Base-by-base conservation (phyloP, 2,113 vertebrate genomes). In the Periophthalmodon schlosseri region DNA sequence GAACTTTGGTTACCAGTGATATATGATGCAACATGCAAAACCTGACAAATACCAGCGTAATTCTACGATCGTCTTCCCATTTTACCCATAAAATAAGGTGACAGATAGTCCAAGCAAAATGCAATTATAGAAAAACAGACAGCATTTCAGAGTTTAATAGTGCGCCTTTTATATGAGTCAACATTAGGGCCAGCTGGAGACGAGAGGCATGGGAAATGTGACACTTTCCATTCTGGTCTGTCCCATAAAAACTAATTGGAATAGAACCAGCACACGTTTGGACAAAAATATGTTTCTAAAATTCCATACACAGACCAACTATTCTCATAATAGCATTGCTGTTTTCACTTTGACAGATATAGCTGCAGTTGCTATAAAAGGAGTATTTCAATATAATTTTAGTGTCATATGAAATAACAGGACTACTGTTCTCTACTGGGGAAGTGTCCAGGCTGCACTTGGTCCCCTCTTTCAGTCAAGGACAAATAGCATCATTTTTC, bases 211-310 rank as follows among this genome's bases (percentile, higher is more conserved):
- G 52, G 56, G 83, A 83, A 74, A 80, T 84, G 86, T 82, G 75
- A 88, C 83, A 90, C 83, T 90, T 92, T 93, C 89, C 90, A 84
- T 82, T 69, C 82, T 57, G 73, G 36, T 81, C 79, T 70, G 80
- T 77, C 74, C 87, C 79, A 81, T 80, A 69, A 85, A 58, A 74
- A 65, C 16, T 63, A 56, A 34, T 21, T 60, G 11, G 39, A 67
- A 39, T 56, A 57, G 70, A 71, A 46, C 65, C 73, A 71, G 75
- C 65, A 49, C 69, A 65, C 34, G 9, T 65, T 5, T 18, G 4
- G 15, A 65, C 16, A 12, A 65, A 65, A 65, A 39, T 65, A 65
- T 65, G 63, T 70, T 52, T 49, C 46, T n/a, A 70, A 39, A n/a
- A 84, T 77, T 83, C 75, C 68, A 86, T 70, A 49, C 70, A 78